A percentile compares a stretch with the other conserved stretches of the same genome.
Evolutionary conservation across 1,140 invertebrate genomes (phyloP).

Genomic region (Orchestia grillus): DNA sequence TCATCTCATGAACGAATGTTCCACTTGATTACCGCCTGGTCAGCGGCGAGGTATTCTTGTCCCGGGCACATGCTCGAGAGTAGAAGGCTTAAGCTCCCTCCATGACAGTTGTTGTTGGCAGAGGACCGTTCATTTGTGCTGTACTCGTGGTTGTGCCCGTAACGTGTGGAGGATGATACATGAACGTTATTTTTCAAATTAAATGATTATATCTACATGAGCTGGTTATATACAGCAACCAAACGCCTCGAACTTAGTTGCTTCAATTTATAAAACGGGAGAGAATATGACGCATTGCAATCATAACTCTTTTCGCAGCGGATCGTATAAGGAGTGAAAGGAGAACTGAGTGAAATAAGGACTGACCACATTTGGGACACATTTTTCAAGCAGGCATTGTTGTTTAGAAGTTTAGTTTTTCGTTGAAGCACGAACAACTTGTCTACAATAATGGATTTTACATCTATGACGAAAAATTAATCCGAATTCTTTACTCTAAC

Average conservation of each 20-base stretch:
- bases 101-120: not conserved
- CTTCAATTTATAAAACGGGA: not conserved
- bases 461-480: too few species aligned
- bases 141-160: not conserved
- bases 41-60: not conserved
- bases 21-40: not conserved
- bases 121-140: not conserved
- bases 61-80: not conserved
- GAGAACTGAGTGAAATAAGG: not conserved
- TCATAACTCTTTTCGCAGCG: not conserved
- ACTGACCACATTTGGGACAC: too few species aligned
- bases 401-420: too few species aligned
- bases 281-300: not conserved
- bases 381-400: too few species aligned
- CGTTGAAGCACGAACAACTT: too few species aligned
- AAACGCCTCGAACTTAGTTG: not conserved
- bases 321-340: not conserved
- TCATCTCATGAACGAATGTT: not conserved
- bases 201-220: not conserved
- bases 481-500: too few species aligned
- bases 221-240: not conserved
- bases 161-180: not conserved
- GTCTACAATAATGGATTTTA: too few species aligned
- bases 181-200: not conserved
- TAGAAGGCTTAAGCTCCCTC: not conserved